These are phyloP conservation scores for Hydrotaea diabolus DNA, from an alignment of 2,888 invertebrate species.

Conservation along the genomic window DNA sequence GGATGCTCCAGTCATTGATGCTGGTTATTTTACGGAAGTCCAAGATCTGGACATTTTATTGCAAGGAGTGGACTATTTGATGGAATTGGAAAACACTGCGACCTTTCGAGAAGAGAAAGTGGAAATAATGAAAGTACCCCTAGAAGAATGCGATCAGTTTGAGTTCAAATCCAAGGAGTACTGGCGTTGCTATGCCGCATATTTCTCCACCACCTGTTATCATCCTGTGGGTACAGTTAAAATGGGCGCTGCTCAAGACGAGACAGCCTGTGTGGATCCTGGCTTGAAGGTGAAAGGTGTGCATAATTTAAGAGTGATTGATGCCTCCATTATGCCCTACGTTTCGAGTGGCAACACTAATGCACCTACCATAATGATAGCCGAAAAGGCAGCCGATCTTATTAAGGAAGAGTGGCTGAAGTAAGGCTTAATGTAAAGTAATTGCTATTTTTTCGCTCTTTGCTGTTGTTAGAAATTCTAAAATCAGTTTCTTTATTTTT, in stretches of 20 bases:
- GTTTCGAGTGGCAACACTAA: constrained; percentile 90
- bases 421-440: not conserved
- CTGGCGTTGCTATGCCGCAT: constrained; percentile 85
- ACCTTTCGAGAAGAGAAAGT: constrained; percentile 78
- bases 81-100: constrained; percentile 79
- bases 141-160: constrained; percentile 71
- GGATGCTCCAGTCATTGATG: constrained; percentile 42
- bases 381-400: constrained; percentile 88
- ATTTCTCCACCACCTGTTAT: constrained; percentile 85
- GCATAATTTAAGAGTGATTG: constrained; percentile 85
- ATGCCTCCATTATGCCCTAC: constrained; percentile 89
- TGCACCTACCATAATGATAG: constrained; percentile 92
- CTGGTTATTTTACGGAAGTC: constrained; percentile 13
- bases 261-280: constrained; percentile 85
- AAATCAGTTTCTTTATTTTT: too few species aligned
- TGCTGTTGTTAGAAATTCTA: too few species aligned
- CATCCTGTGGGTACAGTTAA: constrained; percentile 86
- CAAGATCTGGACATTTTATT: constrained; percentile 32
- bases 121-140: constrained; percentile 68
- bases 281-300: constrained; percentile 85
- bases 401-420: constrained; percentile 71
- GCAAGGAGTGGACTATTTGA: constrained; percentile 68
- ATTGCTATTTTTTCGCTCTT: too few species aligned
- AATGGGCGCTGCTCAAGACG: constrained; percentile 85
- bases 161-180: constrained; percentile 80